A percentile compares a stretch with the other conserved stretches of the same genome.
Evolutionary conservation across 37 sponge, comb jelly and placozoan species (phyloP).

Genomic region (Beroe forskalii): DNA sequence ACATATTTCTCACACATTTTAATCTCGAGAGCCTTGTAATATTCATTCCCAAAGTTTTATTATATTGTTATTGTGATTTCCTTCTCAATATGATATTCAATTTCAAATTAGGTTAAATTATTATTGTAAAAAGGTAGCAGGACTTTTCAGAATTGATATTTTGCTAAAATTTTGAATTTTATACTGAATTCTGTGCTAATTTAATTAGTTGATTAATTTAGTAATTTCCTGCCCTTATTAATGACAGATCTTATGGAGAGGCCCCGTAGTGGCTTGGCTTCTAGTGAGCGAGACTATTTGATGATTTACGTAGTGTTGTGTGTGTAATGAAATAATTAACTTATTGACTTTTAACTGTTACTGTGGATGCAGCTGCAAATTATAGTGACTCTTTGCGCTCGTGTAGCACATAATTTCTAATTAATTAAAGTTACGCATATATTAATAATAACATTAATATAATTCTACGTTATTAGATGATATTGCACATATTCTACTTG

Average conservation of each 20-base stretch:
- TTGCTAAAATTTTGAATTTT: slow-evolving; percentile 62
- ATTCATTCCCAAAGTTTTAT: neutral
- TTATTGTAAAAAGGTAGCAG: slow-evolving; percentile 64
- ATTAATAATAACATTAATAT: neutral
- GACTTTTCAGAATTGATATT: slow-evolving; percentile 61
- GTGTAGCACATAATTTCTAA: neutral
- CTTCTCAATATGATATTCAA: slow-evolving; percentile 53
- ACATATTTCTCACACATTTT: slow-evolving; percentile 61
- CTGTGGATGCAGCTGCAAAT: no score
- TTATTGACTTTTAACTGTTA: slow-evolving; percentile 57
- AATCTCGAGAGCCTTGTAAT: slow-evolving; percentile 24
- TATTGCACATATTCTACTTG: neutral
- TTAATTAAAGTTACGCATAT: slow-evolving; percentile 14
- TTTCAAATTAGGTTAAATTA: slow-evolving; percentile 63
- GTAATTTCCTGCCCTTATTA: slow-evolving; percentile 51
- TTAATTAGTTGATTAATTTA: neutral
- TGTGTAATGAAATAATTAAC: slow-evolving; percentile 48
- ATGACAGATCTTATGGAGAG: neutral
- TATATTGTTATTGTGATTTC: slow-evolving; percentile 63
- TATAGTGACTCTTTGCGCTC: neutral
- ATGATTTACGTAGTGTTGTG: slow-evolving; percentile 34
- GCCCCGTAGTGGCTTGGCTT: no score
- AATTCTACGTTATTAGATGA: neutral
- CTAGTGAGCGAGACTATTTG: no score
- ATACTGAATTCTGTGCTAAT: slow-evolving; percentile 19